A percentile compares a stretch with the other conserved stretches of the same genome.
These are phyloP conservation scores for Meganola albula DNA, from an alignment of 2,888 invertebrate genomes.

Conservation along the genomic window DNA sequence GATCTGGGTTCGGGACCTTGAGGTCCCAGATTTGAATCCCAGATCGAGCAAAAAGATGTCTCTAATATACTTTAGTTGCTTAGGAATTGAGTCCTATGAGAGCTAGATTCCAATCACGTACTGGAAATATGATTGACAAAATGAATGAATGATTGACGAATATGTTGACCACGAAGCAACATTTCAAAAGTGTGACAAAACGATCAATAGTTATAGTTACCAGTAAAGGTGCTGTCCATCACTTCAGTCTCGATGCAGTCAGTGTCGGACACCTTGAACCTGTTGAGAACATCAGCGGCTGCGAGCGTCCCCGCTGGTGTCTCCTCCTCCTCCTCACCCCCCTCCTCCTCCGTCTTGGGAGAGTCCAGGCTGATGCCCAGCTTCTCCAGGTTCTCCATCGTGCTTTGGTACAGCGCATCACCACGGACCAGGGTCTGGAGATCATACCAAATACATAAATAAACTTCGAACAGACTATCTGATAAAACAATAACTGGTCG, in stretches of 20 bases:
- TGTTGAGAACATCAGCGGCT: conserved; percentile 55
- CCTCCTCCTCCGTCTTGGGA: conserved; percentile 34
- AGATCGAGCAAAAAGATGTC: too few relatives aligned
- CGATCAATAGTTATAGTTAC: conserved; percentile 24
- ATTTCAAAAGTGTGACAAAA: neutral
- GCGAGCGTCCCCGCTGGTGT: conserved; percentile 43
- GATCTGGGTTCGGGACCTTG: too few relatives aligned
- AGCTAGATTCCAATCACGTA: too few relatives aligned
- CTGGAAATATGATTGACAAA: too few relatives aligned
- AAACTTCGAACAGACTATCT: too few relatives aligned
- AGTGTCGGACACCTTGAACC: conserved; percentile 53
- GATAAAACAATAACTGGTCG: too few relatives aligned
- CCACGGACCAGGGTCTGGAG: conserved; percentile 49
- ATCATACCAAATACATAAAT: too few relatives aligned
- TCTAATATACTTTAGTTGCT: too few relatives aligned
- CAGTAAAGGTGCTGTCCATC: conserved; percentile 48
- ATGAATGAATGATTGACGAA: too few relatives aligned
- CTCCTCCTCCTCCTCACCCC: conserved; percentile 41
- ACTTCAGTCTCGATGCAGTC: conserved; percentile 68
- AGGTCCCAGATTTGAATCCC: too few relatives aligned
- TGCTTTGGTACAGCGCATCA: conserved; percentile 57
- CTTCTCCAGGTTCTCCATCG: conserved; percentile 57
- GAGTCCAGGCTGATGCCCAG: conserved; percentile 54
- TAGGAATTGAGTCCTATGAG: too few relatives aligned
- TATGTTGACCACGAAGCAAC: too few relatives aligned